A percentile compares a stretch with the other conserved stretches of the same genome.
Conservation (phyloP, 2,888 invertebrate genomes). For the Maniola hyperantus region DNA sequence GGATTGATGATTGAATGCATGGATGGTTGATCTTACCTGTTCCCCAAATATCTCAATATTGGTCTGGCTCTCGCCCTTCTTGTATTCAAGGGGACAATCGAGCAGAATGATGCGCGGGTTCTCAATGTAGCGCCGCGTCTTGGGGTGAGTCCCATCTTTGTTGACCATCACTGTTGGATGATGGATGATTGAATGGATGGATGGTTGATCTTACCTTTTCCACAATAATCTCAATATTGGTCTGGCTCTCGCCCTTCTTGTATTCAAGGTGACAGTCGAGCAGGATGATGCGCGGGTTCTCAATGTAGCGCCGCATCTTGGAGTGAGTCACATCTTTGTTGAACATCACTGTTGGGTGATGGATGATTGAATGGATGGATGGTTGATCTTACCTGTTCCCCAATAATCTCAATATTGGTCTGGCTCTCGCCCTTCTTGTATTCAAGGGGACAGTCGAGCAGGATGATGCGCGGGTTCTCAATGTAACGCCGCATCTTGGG, state of each 20-base stretch:
- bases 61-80: constrained; percentile 99
- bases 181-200: background rate
- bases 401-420: constrained; percentile 97
- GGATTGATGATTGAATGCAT: background rate
- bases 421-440: constrained; percentile 99
- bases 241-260: constrained; percentile 99
- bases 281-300: constrained; percentile 97
- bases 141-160: constrained; percentile 99
- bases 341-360: constrained; percentile 87
- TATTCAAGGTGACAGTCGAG: constrained; percentile 98
- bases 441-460: constrained; percentile 97
- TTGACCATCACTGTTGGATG: constrained; percentile 91
- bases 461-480: constrained; percentile 96
- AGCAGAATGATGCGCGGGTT: constrained; percentile 97
- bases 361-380: background rate
- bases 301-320: constrained; percentile 96
- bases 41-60: constrained; percentile 98
- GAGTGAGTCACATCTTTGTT: constrained; percentile 99
- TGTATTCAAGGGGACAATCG: constrained; percentile 98
- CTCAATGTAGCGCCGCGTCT: constrained; percentile 97
- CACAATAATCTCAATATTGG: constrained; percentile 96
- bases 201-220: constrained; percentile 84
- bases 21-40: constrained; percentile 68
- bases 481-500: constrained; percentile 97
- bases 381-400: constrained; percentile 85